Conservation (phyloP, 2,797 vertebrate species). For the Neoniphon sammara region DNA sequence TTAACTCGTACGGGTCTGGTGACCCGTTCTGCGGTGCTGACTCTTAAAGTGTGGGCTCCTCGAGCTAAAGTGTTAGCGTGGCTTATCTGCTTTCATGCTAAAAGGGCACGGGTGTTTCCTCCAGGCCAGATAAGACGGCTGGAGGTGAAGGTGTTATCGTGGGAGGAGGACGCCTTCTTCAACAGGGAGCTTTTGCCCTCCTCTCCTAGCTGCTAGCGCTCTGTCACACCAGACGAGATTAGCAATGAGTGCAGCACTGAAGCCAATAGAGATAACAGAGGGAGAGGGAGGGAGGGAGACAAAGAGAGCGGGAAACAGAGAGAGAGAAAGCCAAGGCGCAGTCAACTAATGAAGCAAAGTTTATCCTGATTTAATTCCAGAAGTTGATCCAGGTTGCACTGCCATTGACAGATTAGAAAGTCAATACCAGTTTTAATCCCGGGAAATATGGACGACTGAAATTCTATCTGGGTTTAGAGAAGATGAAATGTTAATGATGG, state of each 20-base stretch:
- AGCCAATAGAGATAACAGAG: constrained; percentile 41
- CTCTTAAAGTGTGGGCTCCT: neutral
- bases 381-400: too few species aligned
- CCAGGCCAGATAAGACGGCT: constrained; percentile 30
- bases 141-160: constrained; percentile 39
- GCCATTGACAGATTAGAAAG: too few species aligned
- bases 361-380: too few species aligned
- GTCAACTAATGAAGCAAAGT: too few species aligned
- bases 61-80: constrained; percentile 16
- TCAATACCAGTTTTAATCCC: too few species aligned
- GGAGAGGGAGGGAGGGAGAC: neutral
- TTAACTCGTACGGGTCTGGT: too few species aligned
- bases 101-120: constrained; percentile 14
- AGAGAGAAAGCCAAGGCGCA: too few species aligned
- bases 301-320: neutral
- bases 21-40: too few species aligned
- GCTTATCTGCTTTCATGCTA: constrained; percentile 28
- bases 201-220: constrained; percentile 34
- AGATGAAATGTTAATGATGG: too few species aligned
- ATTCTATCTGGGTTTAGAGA: too few species aligned
- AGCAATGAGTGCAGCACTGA: constrained; percentile 16
- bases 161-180: constrained; percentile 26
- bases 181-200: constrained; percentile 1
- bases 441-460: too few species aligned
- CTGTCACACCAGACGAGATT: constrained; percentile 46